Evolutionary conservation across 1,140 invertebrate species (phyloP).

Genomic region (Bombus sylvicola): DNA sequence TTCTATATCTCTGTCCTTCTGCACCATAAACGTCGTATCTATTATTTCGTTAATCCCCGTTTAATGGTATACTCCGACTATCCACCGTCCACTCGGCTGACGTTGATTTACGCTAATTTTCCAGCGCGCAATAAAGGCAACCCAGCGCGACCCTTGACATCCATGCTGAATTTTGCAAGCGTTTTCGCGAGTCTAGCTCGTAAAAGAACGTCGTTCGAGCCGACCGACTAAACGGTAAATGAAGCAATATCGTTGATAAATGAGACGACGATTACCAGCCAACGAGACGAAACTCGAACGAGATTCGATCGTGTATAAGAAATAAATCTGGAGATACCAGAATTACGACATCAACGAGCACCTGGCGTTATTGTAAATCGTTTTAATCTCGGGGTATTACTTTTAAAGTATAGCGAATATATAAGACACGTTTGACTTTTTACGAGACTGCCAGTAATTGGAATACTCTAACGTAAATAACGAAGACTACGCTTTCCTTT

Average conservation of each 20-base stretch:
- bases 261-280: not conserved
- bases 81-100: too few relatives aligned
- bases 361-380: not conserved
- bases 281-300: not conserved
- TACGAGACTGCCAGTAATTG: not conserved
- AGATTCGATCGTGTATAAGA: not conserved
- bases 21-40: not conserved
- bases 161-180: constrained; percentile 6
- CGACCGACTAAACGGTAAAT: not conserved
- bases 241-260: constrained; percentile 36
- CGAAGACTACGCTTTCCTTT: not conserved
- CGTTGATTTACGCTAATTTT: constrained; percentile 12
- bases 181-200: not conserved
- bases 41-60: not conserved
- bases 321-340: not conserved
- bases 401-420: not conserved
- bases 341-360: not conserved
- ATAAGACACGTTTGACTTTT: not conserved
- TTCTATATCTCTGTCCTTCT: not conserved
- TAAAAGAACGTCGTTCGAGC: not conserved
- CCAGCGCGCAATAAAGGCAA: not conserved
- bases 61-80: not conserved
- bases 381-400: not conserved
- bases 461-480: not conserved
- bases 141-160: not conserved